These are phyloP conservation scores for Nibea albiflora DNA, from an alignment of 2,113 vertebrate genomes.

Conservation along the genomic window DNA sequence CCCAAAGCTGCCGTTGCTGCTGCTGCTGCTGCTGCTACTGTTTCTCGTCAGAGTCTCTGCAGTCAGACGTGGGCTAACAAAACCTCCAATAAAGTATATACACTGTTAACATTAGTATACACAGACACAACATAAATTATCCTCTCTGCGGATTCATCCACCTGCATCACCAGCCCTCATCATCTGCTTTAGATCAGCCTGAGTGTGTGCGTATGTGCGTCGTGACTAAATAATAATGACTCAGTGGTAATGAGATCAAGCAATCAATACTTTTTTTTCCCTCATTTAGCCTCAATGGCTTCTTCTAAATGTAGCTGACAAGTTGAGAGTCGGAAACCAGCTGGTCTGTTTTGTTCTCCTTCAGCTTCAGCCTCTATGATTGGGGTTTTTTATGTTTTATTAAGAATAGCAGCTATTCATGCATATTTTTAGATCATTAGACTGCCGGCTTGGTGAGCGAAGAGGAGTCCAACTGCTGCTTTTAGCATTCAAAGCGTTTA, in stretches of 20 bases:
- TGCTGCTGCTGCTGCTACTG: constrained; percentile 20
- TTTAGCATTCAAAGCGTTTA: constrained; percentile 37
- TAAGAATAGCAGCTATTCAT: constrained; percentile 40
- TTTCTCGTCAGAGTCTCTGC: constrained; percentile 45
- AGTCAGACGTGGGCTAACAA: constrained; percentile 52
- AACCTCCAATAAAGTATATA: constrained; percentile 25
- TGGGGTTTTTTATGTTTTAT: not conserved
- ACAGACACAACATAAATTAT: constrained; percentile 15
- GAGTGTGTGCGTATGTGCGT: not conserved
- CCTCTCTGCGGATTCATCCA: constrained; percentile 41
- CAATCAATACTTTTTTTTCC: constrained; percentile 49
- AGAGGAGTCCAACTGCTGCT: constrained; percentile 31
- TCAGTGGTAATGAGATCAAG: constrained; percentile 23
- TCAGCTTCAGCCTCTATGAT: constrained; percentile 23
- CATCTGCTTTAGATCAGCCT: constrained; percentile 34
- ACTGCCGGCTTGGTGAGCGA: not conserved
- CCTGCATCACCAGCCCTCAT: constrained; percentile 25
- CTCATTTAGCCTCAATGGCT: constrained; percentile 33
- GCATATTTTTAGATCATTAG: constrained; percentile 55
- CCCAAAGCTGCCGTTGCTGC: constrained; percentile 25
- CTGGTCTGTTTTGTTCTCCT: constrained; percentile 12
- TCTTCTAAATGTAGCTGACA: constrained; percentile 27
- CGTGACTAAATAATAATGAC: constrained; percentile 52
- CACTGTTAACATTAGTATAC: constrained; percentile 16
- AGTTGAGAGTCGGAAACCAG: not conserved